Evolutionary conservation across 1,140 invertebrate genomes (phyloP), one percentile per base, ranked within the genome.

Genomic region (Achroia grisella): DNA sequence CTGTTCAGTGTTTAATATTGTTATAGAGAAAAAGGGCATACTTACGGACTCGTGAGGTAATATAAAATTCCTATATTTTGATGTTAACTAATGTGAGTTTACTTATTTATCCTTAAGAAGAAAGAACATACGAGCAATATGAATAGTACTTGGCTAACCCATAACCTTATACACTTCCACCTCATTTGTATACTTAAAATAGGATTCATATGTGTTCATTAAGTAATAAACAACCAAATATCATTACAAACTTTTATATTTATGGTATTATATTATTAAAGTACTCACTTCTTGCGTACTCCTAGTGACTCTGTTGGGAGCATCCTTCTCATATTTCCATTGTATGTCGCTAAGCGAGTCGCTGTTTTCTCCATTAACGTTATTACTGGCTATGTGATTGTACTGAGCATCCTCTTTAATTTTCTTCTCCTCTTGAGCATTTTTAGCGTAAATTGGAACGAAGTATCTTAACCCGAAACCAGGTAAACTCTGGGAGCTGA

Each of bases 261-360:
- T n/a, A 36, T 15, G 10, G 13, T 2, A 34, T 34, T 34, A n/a
- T 15, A n/a, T n/a, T n/a, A n/a, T n/a, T n/a, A n/a, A n/a, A n/a
- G n/a, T 33, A 74, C 66, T 72, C 51, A 79, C 73, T 67, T 79
- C 71, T 49, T 54, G 48, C 11, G 68, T 64, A 23, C 59, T 64
- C 52, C 72, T 76, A n/a, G 64, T 52, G 34, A 39, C 47, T 40
- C 74, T 66, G 34, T 51, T 73, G 6, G 73, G 50, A 6, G 63
- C 43, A 34, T 81, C 71, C 44, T 84, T 84, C 48, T 84, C 80
- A 43, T 62, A 67, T 47, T 80, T 64, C 80, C 80, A 84, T 32
- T 75, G 63, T 29, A 71, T 34, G 35, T 84, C 80, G 35, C 58
- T 64, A 3, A 52, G 45, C 5, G 67, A 62, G 27, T 80, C 72